phyloP scores from a whole-genome alignment of 2,888 invertebrate genomes.

The Megamerina dolium region DNA sequence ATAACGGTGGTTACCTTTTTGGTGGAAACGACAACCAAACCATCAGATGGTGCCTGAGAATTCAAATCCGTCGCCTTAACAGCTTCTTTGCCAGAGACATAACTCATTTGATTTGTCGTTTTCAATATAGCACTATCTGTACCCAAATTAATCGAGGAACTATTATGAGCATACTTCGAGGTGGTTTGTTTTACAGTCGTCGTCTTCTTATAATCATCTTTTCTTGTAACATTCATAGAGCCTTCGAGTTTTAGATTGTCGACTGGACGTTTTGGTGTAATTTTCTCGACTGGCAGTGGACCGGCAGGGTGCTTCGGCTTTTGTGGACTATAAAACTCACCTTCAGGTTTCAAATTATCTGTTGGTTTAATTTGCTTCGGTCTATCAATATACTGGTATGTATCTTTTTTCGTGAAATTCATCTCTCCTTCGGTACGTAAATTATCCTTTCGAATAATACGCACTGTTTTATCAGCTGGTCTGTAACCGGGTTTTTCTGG shows the following conservation, averaged over 20 bases:
- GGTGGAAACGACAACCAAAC: conserved; percentile 53
- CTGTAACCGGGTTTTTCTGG: conserved; percentile 47
- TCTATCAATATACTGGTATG: conserved; percentile 43
- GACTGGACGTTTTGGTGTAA: conserved; percentile 54
- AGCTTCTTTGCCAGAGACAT: conserved; percentile 50
- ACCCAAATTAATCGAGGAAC: conserved; percentile 62
- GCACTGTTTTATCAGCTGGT: conserved; percentile 51
- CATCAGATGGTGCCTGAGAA: conserved; percentile 50
- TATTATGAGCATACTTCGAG: conserved; percentile 30
- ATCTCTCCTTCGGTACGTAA: conserved; percentile 56
- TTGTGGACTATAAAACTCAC: conserved; percentile 46
- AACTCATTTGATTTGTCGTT: conserved; percentile 58
- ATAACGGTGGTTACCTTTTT: conserved; percentile 50
- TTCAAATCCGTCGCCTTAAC: conserved; percentile 47
- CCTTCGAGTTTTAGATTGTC: conserved; percentile 62
- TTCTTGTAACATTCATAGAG: conserved; percentile 31
- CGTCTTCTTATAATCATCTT: conserved; percentile 27
- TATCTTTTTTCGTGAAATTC: conserved; percentile 33
- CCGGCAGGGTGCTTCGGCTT: conserved; percentile 52
- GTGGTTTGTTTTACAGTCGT: conserved; percentile 21
- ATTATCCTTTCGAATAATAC: conserved; percentile 50
- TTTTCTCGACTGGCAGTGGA: conserved; percentile 44
- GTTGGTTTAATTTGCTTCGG: conserved; percentile 50
- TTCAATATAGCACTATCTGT: conserved; percentile 53
- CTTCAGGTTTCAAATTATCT: conserved; percentile 55